A percentile compares a stretch with the other conserved stretches of the same genome.
Conservation (phyloP, 2,113 vertebrate species). For the Ramphastos sulfuratus region DNA sequence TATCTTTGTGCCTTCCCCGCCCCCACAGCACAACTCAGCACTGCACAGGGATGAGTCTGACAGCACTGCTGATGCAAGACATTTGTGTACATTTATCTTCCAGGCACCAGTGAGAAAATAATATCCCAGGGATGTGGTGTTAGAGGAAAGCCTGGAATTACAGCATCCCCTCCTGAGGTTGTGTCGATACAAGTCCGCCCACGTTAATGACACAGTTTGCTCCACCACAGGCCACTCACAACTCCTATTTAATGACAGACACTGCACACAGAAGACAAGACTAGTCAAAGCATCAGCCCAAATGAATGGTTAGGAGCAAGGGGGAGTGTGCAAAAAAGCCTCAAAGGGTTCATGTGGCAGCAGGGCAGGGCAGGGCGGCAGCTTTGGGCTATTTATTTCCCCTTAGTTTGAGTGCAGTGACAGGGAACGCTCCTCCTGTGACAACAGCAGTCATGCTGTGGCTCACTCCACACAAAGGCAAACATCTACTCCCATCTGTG, state of each 20-base stretch:
- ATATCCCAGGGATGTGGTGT: neutral
- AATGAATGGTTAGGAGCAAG: neutral
- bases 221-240: neutral
- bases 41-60: neutral
- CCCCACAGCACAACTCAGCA: neutral
- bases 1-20: neutral
- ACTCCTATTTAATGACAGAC: neutral
- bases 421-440: neutral
- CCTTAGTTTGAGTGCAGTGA: neutral
- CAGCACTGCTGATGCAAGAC: neutral
- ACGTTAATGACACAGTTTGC: neutral
- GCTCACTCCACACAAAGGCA: neutral
- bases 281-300: neutral
- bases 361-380: neutral
- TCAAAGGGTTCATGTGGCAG: neutral
- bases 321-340: neutral
- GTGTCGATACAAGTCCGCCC: rapidly evolving
- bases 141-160: constrained; percentile 56
- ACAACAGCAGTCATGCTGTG: neutral
- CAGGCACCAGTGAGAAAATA: constrained; percentile 37
- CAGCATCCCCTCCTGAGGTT: neutral
- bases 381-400: neutral
- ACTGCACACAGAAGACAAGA: neutral
- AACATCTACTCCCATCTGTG: rapidly evolving
- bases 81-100: neutral